Base-by-base conservation (phyloP, 2,888 invertebrate species). In the Zele albiditarsus region DNA sequence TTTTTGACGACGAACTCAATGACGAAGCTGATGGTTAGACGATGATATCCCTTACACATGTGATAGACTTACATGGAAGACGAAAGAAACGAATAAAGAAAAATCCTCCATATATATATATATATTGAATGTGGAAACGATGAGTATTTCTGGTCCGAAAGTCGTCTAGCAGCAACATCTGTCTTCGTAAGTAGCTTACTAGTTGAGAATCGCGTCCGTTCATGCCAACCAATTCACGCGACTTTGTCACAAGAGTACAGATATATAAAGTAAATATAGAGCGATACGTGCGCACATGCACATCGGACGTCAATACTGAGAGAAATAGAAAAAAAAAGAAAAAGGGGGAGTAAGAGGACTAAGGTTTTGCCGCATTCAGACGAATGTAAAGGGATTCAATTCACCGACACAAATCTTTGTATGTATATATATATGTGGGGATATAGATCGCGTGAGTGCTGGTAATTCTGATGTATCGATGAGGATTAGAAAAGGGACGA, bases 401-500 rank as follows among this genome's bases (percentile, higher is more conserved):
- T 60, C 46, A 60, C 38, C 28, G 46, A 23, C 46, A 53, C 23
- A 23, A 57, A 20, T 31, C 49, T 20, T 28, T 66, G 23, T 14
- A 28, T 70, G 65, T 46, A 67, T 60, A 20, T 28, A 62, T 33
- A 14, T 31, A 8, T 53, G n/a, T 20, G 8, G 5, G 53, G 6
- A 53, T n/a, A 20, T 53, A 5, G 20, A n/a, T 46, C n/a, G 53
- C 20, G 53, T 53, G 53, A 53, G 53, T 53, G 53, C 62, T 69
- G 66, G 78, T 78, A 79, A 79, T 76, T 67, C 77, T 78, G 77
- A 79, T 78, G 77, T 78, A 79, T 79, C 76, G 79, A 79, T 73
- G 46, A 46, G 79, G 79, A 79, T 79, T 77, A 79, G 75, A 57
- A 71, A 78, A 68, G 70, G 69, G 46, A 65, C 60, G 69, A 65